Base-by-base conservation (phyloP, 2,797 vertebrate genomes). In the Sebastolobus altivelis region DNA sequence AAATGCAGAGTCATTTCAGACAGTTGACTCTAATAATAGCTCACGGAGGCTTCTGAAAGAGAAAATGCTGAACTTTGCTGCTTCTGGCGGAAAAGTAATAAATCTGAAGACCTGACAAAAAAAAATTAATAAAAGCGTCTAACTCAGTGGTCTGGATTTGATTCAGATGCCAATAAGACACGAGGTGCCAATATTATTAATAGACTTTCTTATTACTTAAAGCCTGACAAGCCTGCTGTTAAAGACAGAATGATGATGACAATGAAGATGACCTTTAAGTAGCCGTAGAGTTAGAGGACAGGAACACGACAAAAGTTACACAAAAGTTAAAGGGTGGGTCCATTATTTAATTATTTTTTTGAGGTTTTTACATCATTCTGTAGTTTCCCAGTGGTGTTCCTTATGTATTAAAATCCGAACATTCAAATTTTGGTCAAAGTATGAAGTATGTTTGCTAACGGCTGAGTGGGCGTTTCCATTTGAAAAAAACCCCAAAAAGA, bases 1-100 rank as follows among this genome's bases (percentile, higher is more conserved):
- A 88, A 91, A 90, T 69, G 87, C 85, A 82, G 60, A 87, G 88
- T 87, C 80, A 86, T 81, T 87, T 88, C 66, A 85, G 79, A 85
- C 74, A 78, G 58, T 68, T 62, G 66, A 69, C 38, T 75, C 71
- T 77, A 82, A 81, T 82, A 82, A 83, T 65, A 84, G 52, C 80
- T 80, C 59, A 1, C 16, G 43, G 77, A 75, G 31, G 74, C 66
- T 69, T 33, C 54, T 56, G 60, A 69, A 18, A 78, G 68, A 70
- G 2, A 72, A 87, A 87, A 82, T 3, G 73, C 63, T 82, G 68
- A 72, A 71, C 58, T 77, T 77, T 71, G 66, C 75, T 62, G 54
- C 63, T 46, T 75, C n/a, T 83, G 65, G 82, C 49, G 66, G 33
- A 14, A 83, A 79, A 77, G 49, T 60, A 35, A 82, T 78, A 65